Percentiles rank a stretch among this genome's conserved stretches.
Conservation (phyloP, 2,797 vertebrate species). For the Caiman crocodilus region DNA sequence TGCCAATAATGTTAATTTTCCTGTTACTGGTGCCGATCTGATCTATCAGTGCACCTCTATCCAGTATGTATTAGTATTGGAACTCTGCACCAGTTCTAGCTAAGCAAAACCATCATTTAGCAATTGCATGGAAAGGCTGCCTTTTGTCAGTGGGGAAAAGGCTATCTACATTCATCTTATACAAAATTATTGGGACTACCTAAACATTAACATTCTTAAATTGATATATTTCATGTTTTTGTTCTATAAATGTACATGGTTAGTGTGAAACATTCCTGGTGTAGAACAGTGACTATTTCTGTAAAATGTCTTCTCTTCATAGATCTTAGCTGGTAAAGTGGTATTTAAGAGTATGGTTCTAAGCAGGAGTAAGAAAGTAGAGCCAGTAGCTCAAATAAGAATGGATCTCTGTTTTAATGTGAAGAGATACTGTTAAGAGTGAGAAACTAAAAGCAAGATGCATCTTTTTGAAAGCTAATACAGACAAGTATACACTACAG, state of each 20-base stretch:
- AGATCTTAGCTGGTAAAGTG: not conserved
- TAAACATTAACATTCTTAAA: not conserved
- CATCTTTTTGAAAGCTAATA: not conserved
- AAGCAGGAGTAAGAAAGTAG: not conserved
- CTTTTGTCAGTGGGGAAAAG: not conserved
- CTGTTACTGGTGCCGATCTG: no score
- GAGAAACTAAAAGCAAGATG: no score
- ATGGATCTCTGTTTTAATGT: not conserved
- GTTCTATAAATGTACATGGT: no score
- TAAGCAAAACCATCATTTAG: no score
- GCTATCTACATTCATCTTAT: not conserved
- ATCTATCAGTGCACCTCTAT: not conserved
- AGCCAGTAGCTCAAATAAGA: not conserved
- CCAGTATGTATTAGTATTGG: not conserved
- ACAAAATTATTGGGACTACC: not conserved
- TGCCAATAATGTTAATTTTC: no score
- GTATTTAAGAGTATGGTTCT: no score
- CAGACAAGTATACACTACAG: not conserved
- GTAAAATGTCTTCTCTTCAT: not conserved
- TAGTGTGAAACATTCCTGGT: no score
- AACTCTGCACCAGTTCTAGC: not conserved
- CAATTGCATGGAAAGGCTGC: no score
- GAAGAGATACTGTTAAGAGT: no score
- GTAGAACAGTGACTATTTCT: not conserved
- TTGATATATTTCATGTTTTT: not conserved